These are phyloP conservation scores for Himantopus leucocephalus DNA, from an alignment of 2,113 vertebrate genomes.

Conservation along the genomic window DNA sequence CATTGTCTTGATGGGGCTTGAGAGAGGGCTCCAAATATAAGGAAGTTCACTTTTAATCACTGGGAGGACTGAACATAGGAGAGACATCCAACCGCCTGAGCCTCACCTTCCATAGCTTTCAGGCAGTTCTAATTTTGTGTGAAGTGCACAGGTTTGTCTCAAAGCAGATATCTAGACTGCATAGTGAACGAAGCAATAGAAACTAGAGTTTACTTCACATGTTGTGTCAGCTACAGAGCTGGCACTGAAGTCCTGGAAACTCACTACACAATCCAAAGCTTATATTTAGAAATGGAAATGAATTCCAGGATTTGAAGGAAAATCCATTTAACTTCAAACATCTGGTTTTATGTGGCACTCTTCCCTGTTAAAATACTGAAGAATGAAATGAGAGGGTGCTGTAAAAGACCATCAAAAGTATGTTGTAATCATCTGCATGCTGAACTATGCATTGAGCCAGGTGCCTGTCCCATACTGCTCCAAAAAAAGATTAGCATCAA, in stretches of 20 bases:
- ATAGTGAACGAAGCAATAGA: background rate
- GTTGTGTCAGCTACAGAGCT: background rate
- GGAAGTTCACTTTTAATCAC: background rate
- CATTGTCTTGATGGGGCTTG: background rate
- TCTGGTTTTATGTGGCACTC: background rate
- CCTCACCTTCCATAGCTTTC: background rate
- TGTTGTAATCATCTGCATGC: background rate
- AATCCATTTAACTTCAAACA: background rate
- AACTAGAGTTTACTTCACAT: background rate
- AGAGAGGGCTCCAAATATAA: background rate
- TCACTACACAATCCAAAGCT: background rate
- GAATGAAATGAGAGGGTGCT: background rate
- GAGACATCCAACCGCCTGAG: background rate
- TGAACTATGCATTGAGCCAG: background rate
- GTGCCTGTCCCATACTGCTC: background rate
- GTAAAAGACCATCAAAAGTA: background rate
- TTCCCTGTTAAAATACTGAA: background rate
- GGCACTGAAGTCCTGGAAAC: background rate
- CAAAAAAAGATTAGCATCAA: background rate
- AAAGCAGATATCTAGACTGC: background rate
- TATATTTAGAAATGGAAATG: background rate
- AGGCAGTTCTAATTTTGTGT: background rate
- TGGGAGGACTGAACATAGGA: background rate
- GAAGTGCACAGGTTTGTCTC: background rate
- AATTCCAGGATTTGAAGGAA: background rate